phyloP scores from a whole-genome alignment of 2,888 invertebrate genomes.

The Campoletis raptor region DNA sequence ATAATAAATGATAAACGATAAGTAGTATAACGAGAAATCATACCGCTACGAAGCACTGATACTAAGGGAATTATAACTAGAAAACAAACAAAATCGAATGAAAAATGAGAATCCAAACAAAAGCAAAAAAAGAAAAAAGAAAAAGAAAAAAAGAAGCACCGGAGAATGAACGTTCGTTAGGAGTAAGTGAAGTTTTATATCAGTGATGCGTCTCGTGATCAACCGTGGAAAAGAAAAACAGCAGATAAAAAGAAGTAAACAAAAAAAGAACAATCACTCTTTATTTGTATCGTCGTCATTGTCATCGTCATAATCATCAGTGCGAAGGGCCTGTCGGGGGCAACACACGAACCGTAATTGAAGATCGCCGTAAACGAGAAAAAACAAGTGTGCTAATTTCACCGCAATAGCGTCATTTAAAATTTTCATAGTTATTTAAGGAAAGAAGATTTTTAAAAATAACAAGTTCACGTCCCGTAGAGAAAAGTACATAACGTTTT shows the following conservation, averaged over 20 bases:
- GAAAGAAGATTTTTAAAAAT: neutral
- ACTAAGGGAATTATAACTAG: slow-evolving; percentile 78
- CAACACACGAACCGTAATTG: slow-evolving; percentile 68
- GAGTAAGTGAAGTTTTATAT: slow-evolving; percentile 83
- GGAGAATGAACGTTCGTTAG: slow-evolving; percentile 79
- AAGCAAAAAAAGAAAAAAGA: slow-evolving; percentile 32
- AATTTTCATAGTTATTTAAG: slow-evolving; percentile 61
- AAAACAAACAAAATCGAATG: slow-evolving; percentile 43
- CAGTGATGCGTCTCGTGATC: slow-evolving; percentile 81
- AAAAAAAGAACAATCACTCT: slow-evolving; percentile 39
- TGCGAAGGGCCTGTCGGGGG: slow-evolving; percentile 48
- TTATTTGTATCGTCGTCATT: slow-evolving; percentile 71
- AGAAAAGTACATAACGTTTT: slow-evolving; percentile 58
- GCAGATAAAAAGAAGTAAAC: neutral
- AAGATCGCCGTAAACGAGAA: slow-evolving; percentile 60
- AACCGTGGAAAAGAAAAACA: slow-evolving; percentile 71
- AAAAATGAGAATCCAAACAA: slow-evolving; percentile 42
- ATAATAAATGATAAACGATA: slow-evolving; percentile 73
- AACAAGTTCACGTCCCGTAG: slow-evolving; percentile 65
- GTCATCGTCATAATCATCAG: slow-evolving; percentile 57
- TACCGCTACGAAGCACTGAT: slow-evolving; percentile 80
- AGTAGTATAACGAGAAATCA: slow-evolving; percentile 73
- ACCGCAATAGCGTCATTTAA: slow-evolving; percentile 48
- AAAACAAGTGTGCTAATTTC: slow-evolving; percentile 54
- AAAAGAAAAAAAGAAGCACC: slow-evolving; percentile 70